Conservation (phyloP, 2,888 invertebrate species). For the Scaeva pyrastri region DNA sequence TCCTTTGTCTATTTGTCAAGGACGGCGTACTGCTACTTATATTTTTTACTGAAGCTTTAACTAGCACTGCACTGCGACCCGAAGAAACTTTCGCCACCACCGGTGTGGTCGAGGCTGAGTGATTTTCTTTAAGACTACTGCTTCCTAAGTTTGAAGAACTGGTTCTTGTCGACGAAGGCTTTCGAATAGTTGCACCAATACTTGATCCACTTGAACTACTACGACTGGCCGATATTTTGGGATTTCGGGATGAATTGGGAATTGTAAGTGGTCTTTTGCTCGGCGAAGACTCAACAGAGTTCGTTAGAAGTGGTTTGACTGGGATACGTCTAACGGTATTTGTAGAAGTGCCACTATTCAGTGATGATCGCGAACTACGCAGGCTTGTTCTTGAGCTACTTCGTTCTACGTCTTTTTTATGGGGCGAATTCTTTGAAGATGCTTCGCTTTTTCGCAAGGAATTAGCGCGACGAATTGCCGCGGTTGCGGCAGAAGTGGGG, state of each 20-base stretch:
- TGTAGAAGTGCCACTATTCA: conserved; percentile 91
- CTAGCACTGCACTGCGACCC: conserved; percentile 79
- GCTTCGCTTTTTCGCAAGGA: conserved; percentile 76
- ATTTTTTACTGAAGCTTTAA: conserved; percentile 80
- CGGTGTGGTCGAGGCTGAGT: conserved; percentile 60
- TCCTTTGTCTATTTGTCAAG: conserved; percentile 74
- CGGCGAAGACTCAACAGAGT: conserved; percentile 82
- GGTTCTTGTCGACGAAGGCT: conserved; percentile 45
- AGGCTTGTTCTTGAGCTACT: conserved; percentile 92
- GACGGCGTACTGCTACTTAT: conserved; percentile 69
- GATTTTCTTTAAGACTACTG: conserved; percentile 85
- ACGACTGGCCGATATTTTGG: conserved; percentile 86
- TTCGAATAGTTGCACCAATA: conserved; percentile 84
- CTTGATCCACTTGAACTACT: conserved; percentile 87
- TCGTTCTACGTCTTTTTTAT: conserved; percentile 87
- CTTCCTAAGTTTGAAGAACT: conserved; percentile 79
- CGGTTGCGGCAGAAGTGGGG: conserved; percentile 76
- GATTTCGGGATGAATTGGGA: conserved; percentile 84
- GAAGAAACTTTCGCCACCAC: conserved; percentile 69
- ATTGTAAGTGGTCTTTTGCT: conserved; percentile 85
- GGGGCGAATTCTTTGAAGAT: conserved; percentile 72
- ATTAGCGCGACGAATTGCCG: conserved; percentile 75
- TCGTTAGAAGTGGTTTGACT: conserved; percentile 84
- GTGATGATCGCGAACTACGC: conserved; percentile 92
- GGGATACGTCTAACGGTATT: conserved; percentile 91